Evolutionary conservation across 92 coral and sea anemone genomes (phyloP), one percentile per base, ranked within the genome.

Genomic region (Zoanthus solanderi): DNA sequence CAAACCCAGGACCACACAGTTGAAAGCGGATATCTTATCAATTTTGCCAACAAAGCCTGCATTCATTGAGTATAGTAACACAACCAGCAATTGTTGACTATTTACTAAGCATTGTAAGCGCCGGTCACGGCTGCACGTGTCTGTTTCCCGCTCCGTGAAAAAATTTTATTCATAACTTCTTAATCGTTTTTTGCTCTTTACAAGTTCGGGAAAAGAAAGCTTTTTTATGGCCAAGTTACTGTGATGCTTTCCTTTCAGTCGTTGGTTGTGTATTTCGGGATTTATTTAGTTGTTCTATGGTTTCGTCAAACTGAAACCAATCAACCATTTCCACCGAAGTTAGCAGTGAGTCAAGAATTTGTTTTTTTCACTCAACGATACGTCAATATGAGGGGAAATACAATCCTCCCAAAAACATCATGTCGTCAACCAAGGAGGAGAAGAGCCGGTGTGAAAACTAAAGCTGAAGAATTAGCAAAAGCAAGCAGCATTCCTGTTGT

Each of bases 401-500:
- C 61, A 56, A 56, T 23, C 23, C 23, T 23, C 23, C 23, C 23
- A 23, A 23, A 23, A 23, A 23, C 23, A 23, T 23, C 23, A 65
- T 28, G 71, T 65, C 71, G 32, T 65, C 71, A 32, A 65, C 71
- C 71, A 65, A 65, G 71, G 32, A 32, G 71, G 30, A 65, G 71
- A 65, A 65, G 32, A 65, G 71, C 71, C 71, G 71, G 71, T 65
- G 9, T 65, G 71, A 65, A 65, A 28, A 65, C 71, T 28, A 65
- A 28, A 65, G 71, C 71, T 65, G 32, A 65, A 65, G 71, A 65
- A 65, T 28, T 65, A n/a, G 71, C 71, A n/a, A 65, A 65, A 65
- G 32, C 71, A 65, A 65, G 12, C 71, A 65, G 71, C 71, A 65
- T 65, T 65, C 32, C 71, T 65, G 30, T 65, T 65, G 76, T 72